Evolutionary conservation across 2,888 invertebrate species (phyloP).

Genomic region (Epinotia nisella): DNA sequence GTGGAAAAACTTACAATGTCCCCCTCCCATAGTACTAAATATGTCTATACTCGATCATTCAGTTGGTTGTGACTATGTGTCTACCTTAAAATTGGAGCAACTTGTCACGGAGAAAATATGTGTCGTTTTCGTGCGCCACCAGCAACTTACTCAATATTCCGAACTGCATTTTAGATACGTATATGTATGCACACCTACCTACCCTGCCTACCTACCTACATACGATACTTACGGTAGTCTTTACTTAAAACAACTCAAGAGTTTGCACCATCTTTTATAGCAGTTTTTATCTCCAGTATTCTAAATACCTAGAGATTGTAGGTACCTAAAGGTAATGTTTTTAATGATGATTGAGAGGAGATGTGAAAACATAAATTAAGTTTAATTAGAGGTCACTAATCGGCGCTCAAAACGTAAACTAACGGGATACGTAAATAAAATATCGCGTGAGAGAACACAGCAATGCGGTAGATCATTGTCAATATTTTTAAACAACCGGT

Average conservation of each 20-base stretch:
- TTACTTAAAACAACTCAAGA: constrained; percentile 9
- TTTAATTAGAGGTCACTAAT: constrained; percentile 20
- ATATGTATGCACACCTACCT: no score
- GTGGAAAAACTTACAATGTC: no score
- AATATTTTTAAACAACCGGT: constrained; percentile 15
- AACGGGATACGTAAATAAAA: neutral
- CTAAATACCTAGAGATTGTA: neutral
- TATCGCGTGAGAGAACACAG: constrained; percentile 4
- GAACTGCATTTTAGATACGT: no score
- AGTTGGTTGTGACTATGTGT: no score
- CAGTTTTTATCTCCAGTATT: constrained; percentile 13
- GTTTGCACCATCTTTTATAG: constrained; percentile 3
- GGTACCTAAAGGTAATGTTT: constrained; percentile 7
- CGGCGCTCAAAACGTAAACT: neutral
- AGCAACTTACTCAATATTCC: no score
- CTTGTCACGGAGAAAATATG: no score
- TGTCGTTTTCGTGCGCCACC: no score
- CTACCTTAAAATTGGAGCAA: no score
- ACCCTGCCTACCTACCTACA: no score
- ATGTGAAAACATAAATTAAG: neutral
- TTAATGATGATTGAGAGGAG: constrained; percentile 17
- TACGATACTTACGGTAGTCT: no score
- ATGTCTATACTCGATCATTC: no score
- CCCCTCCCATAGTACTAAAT: no score
- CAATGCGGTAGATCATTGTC: constrained; percentile 3